These are phyloP conservation scores for Halichondria panicea DNA, from an alignment of 37 sponge, comb jelly and placozoan species.

Conservation along the genomic window DNA sequence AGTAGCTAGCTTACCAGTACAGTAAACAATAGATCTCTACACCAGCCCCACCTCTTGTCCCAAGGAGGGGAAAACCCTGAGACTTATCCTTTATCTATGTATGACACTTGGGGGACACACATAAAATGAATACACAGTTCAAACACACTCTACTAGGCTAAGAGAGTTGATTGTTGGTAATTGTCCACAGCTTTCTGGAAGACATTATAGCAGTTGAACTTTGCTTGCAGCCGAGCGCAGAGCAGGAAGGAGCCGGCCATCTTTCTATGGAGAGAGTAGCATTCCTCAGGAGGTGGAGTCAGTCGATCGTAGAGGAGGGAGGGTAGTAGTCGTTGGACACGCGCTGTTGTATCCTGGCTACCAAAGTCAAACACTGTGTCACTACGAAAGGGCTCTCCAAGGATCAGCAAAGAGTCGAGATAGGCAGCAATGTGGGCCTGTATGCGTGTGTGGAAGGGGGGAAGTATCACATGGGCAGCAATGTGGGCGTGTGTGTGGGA, in stretches of 20 bases:
- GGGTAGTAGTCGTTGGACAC: conserved; percentile 73
- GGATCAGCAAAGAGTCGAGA: conserved; percentile 61
- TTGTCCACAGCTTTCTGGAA: conserved; percentile 59
- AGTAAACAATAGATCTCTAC: no score
- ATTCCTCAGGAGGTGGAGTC: conserved; percentile 92
- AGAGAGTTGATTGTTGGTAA: conserved; percentile 31
- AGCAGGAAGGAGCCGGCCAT: conserved; percentile 87
- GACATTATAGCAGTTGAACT: conserved; percentile 64
- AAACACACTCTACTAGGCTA: no score
- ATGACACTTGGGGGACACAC: no score
- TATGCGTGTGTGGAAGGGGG: background rate
- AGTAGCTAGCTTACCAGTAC: no score
- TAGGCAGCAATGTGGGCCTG: conserved; percentile 73
- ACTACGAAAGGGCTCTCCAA: conserved; percentile 81
- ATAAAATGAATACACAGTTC: no score
- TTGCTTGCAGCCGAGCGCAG: conserved; percentile 76
- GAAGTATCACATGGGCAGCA: no score
- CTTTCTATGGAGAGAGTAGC: conserved; percentile 90
- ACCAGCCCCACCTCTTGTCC: no score
- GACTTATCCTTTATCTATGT: no score
- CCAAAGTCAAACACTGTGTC: conserved; percentile 77
- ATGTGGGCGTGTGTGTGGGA: no score
- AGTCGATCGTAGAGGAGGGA: conserved; percentile 80
- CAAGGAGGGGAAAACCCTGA: no score
- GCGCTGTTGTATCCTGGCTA: conserved; percentile 55